A percentile compares a stretch with the other conserved stretches of the same genome.
phyloP scores from a whole-genome alignment of 2,113 vertebrate species.

The Rhegmatorhina hoffmannsi region DNA sequence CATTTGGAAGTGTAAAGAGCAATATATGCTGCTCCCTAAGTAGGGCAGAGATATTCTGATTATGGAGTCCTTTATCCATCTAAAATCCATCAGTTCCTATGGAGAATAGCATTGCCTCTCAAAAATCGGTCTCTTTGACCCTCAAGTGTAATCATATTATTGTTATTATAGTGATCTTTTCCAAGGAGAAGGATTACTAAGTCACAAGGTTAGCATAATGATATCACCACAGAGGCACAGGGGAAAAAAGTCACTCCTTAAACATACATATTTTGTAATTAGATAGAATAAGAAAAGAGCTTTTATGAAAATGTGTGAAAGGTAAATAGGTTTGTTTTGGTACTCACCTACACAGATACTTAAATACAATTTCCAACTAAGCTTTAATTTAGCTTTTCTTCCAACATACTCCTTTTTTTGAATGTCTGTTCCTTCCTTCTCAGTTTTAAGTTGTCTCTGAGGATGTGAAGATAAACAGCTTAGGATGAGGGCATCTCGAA shows the following conservation, averaged over 20 bases:
- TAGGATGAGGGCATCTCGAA: constrained; percentile 28
- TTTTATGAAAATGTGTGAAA: not conserved
- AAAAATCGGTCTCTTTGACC: constrained; percentile 60
- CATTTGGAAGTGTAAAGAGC: not conserved
- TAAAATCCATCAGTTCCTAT: constrained; percentile 48
- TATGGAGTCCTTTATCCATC: constrained; percentile 13
- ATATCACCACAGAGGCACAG: constrained; percentile 2
- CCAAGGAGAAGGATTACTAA: constrained; percentile 63
- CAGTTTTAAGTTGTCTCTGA: constrained; percentile 44
- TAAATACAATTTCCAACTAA: constrained; percentile 32
- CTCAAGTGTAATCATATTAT: constrained; percentile 62
- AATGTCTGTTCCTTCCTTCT: not conserved
- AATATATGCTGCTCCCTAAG: not conserved
- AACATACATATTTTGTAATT: constrained; percentile 69
- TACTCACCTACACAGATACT: constrained; percentile 38
- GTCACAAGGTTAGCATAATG: constrained; percentile 61
- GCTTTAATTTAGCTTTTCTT: constrained; percentile 49
- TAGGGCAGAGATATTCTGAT: constrained; percentile 16
- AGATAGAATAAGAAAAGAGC: constrained; percentile 39
- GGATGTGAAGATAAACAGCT: constrained; percentile 47
- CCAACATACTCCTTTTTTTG: not conserved
- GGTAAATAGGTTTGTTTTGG: constrained; percentile 64
- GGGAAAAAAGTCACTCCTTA: constrained; percentile 57
- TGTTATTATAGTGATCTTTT: constrained; percentile 62
- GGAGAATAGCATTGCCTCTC: constrained; percentile 36